A percentile compares a stretch with the other conserved stretches of the same genome.
Conservation (phyloP, 2,888 invertebrate species). For the Drosophila mimica region DNA sequence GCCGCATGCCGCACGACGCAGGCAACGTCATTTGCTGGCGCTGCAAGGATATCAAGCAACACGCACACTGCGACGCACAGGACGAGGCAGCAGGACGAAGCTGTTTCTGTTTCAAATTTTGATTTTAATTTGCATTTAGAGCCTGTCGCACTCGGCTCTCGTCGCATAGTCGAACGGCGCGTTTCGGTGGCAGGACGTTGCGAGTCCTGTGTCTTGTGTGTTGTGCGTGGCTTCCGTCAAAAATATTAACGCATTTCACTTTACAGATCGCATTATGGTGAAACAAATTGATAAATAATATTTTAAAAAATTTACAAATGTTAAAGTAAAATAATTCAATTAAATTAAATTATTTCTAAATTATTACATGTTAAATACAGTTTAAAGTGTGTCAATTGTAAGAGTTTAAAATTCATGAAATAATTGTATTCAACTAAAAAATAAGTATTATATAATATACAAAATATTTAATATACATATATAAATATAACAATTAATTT, state of each 20-base stretch:
- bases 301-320: not conserved
- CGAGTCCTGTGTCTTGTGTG: constrained; percentile 47
- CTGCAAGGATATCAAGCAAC: constrained; percentile 59
- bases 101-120: constrained; percentile 69
- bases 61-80: constrained; percentile 42
- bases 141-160: constrained; percentile 61
- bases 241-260: constrained; percentile 2
- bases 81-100: constrained; percentile 41
- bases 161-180: constrained; percentile 75
- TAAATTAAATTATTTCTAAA: too few relatives aligned
- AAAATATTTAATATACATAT: not conserved
- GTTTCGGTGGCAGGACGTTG: constrained; percentile 77
- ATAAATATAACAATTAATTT: not conserved
- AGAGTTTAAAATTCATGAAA: not conserved
- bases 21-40: constrained; percentile 28
- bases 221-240: constrained; percentile 41
- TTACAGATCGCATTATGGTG: constrained; percentile 2
- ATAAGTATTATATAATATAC: not conserved
- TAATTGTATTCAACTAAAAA: not conserved
- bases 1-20: constrained; percentile 10
- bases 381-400: not conserved
- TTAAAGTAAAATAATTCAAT: not conserved
- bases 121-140: constrained; percentile 79
- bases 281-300: constrained; percentile 1
- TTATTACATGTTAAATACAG: not conserved